phyloP scores from a whole-genome alignment of 2,797 vertebrate genomes.

The Amazonetta brasiliensis region DNA sequence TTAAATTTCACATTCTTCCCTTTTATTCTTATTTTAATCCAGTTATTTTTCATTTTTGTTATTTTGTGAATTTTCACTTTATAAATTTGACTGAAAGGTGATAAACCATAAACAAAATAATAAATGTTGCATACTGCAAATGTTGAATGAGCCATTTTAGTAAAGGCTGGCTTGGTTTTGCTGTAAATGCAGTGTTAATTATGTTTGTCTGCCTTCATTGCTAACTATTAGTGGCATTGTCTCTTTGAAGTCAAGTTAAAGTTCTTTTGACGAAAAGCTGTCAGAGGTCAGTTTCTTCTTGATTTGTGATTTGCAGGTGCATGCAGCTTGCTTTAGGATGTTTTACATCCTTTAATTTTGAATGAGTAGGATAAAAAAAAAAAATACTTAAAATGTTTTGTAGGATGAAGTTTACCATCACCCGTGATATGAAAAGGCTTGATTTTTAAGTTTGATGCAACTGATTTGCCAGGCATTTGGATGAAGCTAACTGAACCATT shows the following conservation, averaged over 20 bases:
- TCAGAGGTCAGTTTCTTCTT: not conserved
- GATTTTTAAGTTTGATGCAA: not conserved
- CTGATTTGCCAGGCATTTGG: not conserved
- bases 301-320: not conserved
- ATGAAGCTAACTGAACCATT: not conserved
- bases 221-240: not conserved
- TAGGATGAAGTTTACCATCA: not conserved
- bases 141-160: not conserved
- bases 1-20: not conserved
- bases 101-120: slow-evolving; percentile 16
- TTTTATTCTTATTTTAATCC: not conserved
- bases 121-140: not conserved
- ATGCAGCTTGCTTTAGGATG: not conserved
- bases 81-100: not conserved
- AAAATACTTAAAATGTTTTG: not conserved
- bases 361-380: not conserved
- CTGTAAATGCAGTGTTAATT: slow-evolving; percentile 19
- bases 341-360: not conserved
- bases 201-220: not conserved
- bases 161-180: slow-evolving; percentile 17
- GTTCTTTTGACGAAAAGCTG: not conserved
- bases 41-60: not conserved
- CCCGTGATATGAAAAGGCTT: not conserved
- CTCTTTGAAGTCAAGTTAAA: not conserved
- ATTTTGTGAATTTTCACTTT: slow-evolving; percentile 1